These are phyloP conservation scores for Vidua chalybeata DNA, from an alignment of 2,113 vertebrate species.

Conservation along the genomic window DNA sequence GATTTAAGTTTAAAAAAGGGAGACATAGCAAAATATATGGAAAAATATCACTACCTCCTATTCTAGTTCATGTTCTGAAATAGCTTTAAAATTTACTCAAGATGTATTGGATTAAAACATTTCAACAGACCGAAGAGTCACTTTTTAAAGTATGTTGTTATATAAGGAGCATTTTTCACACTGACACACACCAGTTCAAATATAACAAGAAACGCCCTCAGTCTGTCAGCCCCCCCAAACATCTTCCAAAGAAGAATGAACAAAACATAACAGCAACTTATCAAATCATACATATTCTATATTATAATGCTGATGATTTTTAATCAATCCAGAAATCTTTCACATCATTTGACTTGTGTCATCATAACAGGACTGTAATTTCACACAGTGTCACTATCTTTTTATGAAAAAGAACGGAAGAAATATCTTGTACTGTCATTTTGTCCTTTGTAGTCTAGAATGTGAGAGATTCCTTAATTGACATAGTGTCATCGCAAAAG, in stretches of 20 bases:
- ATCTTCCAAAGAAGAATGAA: slow-evolving; percentile 7
- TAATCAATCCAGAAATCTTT: slow-evolving; percentile 63
- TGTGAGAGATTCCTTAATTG: slow-evolving; percentile 66
- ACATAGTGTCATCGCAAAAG: slow-evolving; percentile 62
- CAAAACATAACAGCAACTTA: slow-evolving; percentile 22
- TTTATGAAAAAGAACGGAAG: slow-evolving; percentile 54
- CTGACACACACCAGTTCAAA: slow-evolving; percentile 25
- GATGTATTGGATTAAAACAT: slow-evolving; percentile 22
- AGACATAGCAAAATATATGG: neutral
- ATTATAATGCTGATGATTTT: slow-evolving; percentile 60
- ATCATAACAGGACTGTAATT: slow-evolving; percentile 56
- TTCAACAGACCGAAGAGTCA: neutral
- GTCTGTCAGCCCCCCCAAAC: slow-evolving; percentile 29
- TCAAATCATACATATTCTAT: slow-evolving; percentile 45
- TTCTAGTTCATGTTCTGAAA: neutral
- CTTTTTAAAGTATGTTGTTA: slow-evolving; percentile 37
- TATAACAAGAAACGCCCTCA: slow-evolving; percentile 3
- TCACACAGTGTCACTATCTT: slow-evolving; percentile 61
- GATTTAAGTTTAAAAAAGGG: neutral
- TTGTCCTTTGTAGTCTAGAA: slow-evolving; percentile 69
- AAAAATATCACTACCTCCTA: neutral
- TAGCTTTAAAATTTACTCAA: slow-evolving; percentile 16
- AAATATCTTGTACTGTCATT: slow-evolving; percentile 63
- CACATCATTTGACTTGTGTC: slow-evolving; percentile 65
- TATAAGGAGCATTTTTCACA: slow-evolving; percentile 26